Evolutionary conservation across 2,113 vertebrate species (phyloP).

Genomic region (Fulmarus glacialis): DNA sequence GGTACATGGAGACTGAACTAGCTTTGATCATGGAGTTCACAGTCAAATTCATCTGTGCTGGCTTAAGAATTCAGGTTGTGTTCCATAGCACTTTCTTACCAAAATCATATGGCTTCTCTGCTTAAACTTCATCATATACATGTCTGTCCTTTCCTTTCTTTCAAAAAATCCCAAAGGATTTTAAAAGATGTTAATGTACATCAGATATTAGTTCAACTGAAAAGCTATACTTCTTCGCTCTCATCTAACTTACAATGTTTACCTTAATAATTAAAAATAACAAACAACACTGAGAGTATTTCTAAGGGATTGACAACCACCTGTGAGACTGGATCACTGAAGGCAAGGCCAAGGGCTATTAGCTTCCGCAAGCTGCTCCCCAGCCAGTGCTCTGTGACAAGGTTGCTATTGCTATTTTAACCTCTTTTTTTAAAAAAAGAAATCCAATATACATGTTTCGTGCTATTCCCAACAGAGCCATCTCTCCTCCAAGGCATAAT

Average conservation of each 20-base stretch:
- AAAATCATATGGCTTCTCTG: background rate
- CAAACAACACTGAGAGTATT: background rate
- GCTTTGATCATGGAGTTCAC: background rate
- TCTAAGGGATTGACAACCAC: background rate
- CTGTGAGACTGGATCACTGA: background rate
- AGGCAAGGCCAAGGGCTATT: background rate
- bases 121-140: background rate
- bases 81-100: background rate
- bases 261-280: background rate
- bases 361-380: background rate
- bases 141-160: background rate
- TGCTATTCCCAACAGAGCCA: slow-evolving; percentile 8
- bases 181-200: background rate
- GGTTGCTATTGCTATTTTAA: slow-evolving; percentile 27
- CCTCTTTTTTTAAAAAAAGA: background rate
- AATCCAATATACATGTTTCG: background rate
- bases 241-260: background rate
- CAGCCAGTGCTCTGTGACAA: background rate
- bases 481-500: background rate
- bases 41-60: background rate
- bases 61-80: background rate
- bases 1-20: background rate
- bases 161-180: background rate
- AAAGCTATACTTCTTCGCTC: background rate
- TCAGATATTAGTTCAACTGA: background rate